Evolutionary conservation across 2,797 vertebrate species (phyloP).

Genomic region (Sardinella longiceps): DNA sequence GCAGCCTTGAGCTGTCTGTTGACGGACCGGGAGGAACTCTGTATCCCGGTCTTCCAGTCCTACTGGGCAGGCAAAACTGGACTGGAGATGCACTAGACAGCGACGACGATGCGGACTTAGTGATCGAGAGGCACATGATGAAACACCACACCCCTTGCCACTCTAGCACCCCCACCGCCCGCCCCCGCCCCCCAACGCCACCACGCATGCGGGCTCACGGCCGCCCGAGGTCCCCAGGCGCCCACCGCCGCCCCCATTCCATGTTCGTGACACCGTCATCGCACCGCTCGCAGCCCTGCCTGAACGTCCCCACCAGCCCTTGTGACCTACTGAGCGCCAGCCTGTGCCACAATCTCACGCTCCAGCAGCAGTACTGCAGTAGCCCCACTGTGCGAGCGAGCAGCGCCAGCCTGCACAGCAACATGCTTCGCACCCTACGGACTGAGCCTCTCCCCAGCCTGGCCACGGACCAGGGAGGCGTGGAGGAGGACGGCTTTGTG

Average conservation of each 20-base stretch:
- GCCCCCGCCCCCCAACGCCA: constrained; percentile 52
- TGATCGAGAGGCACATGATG: constrained; percentile 76
- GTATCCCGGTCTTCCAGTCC: constrained; percentile 59
- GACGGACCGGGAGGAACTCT: constrained; percentile 74
- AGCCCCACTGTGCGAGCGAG: constrained; percentile 67
- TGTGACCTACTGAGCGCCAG: constrained; percentile 62
- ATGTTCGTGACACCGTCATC: constrained; percentile 27
- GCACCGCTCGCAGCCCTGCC: constrained; percentile 52
- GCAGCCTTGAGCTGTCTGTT: constrained; percentile 72
- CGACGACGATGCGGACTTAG: constrained; percentile 80
- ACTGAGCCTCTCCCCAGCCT: constrained; percentile 80
- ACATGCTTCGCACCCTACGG: constrained; percentile 77
- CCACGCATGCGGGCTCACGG: neutral
- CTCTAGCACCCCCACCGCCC: constrained; percentile 60
- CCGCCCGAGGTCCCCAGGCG: constrained; percentile 7
- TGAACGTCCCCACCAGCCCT: constrained; percentile 63
- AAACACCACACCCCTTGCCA: constrained; percentile 60
- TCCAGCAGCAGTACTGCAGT: constrained; percentile 61
- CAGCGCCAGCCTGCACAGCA: constrained; percentile 72
- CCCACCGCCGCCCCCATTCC: constrained; percentile 22
- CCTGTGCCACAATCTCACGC: constrained; percentile 71
- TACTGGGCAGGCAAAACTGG: constrained; percentile 66
- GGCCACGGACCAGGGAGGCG: constrained; percentile 76
- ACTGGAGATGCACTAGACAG: constrained; percentile 78
- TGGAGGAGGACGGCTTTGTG: constrained; percentile 83